Percentiles rank a stretch among this genome's conserved stretches.
These are phyloP conservation scores for Falco cherrug DNA, from an alignment of 2,797 vertebrate genomes.

Conservation along the genomic window DNA sequence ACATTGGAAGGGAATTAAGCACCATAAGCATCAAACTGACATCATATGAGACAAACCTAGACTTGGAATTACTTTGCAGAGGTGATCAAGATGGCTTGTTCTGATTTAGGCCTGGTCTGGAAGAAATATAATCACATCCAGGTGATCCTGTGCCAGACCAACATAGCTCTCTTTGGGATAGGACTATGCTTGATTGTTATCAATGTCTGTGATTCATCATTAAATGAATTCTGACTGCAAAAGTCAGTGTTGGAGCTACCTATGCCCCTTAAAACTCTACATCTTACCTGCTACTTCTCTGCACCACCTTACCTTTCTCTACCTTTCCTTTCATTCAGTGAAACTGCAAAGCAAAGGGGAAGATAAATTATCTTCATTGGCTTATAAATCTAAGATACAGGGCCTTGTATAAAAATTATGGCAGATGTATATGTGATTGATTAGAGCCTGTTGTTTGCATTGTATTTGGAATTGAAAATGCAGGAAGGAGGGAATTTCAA, in stretches of 20 bases:
- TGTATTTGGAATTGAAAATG: slow-evolving; percentile 57
- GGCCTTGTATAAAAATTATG: slow-evolving; percentile 32
- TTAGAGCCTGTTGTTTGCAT: slow-evolving; percentile 41
- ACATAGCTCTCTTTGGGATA: background rate
- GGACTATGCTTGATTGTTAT: background rate
- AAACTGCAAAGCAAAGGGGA: background rate
- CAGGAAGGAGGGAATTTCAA: slow-evolving; percentile 41
- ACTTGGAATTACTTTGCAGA: background rate
- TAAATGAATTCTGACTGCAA: background rate
- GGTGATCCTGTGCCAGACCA: background rate
- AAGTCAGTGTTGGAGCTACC: background rate
- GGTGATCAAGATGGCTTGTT: background rate
- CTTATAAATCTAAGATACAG: slow-evolving; percentile 24
- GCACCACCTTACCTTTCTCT: background rate
- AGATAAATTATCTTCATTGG: slow-evolving; percentile 10
- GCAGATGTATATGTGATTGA: slow-evolving; percentile 36
- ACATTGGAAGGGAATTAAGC: background rate
- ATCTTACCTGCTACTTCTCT: background rate
- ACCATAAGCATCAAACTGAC: background rate
- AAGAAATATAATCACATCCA: background rate
- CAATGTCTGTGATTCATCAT: background rate
- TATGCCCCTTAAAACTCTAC: background rate
- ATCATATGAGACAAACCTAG: background rate
- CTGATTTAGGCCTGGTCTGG: background rate
- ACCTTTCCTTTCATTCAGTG: background rate